Evolutionary conservation across 2,888 invertebrate genomes (phyloP), one percentile per base, ranked within the genome.

Genomic region (Timema podura): DNA sequence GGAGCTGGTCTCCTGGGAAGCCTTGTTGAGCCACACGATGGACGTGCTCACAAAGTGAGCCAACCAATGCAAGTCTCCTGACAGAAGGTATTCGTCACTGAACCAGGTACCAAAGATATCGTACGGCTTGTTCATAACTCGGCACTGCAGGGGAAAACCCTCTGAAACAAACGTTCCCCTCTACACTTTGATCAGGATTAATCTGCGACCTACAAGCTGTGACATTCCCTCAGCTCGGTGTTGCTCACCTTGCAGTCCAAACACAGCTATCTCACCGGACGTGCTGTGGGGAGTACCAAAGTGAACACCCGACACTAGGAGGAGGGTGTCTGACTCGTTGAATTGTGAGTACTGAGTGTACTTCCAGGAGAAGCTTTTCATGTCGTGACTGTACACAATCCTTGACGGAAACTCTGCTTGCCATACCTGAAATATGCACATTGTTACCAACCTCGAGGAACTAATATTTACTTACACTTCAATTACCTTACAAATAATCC

Each of bases 41-140:
- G 92, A 92, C 11, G 88, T 86, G 78, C 89, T 90, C 16, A 90
- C 88, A 75, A 90, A 81, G 79, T 91, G 89, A 0, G 89, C 91
- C 68, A 93, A 81, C 91, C 92, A 92, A 77, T 89, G 87, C n/a
- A 93, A 82, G 78, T 92, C 90, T 2, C 93, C 93, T 9, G 92
- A 92, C 57, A 94, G 82, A 10, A 94, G 83, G 79, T 92, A 90
- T 75, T 88, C 87, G 78, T 92, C 91, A 77, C 90, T 91, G 78
- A 91, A 93, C 93, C 93, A 94, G n/a, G 92, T 90, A 9, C 94
- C 93, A 81, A 93, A 93, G 74, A 93, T 90, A 79, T 94, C 93
- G 77, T 93, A 93, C 0, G 94, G 93, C 76, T 91, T 91, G 81
- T 93, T 93, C 65, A 88, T 86, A 8, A 93, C 90, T 67, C 91